Percentiles rank a stretch among this genome's conserved stretches.
phyloP scores from a whole-genome alignment of 2,797 vertebrate species.

The Melanotaenia pygmaea region DNA sequence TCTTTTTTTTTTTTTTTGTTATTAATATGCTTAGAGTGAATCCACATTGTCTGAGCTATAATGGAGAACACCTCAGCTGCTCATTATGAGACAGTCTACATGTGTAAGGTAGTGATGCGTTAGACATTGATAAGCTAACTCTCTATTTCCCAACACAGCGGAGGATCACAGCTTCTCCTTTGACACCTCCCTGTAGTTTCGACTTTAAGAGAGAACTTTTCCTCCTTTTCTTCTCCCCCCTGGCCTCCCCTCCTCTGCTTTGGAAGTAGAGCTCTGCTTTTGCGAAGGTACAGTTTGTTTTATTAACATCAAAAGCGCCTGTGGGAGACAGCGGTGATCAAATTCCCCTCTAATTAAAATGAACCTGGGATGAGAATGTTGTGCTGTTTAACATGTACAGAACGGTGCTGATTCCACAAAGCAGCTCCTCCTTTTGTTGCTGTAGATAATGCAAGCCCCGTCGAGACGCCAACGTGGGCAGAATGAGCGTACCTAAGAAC shows the following conservation, averaged over 20 bases:
- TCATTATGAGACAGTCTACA: conserved; percentile 51
- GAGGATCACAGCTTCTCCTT: conserved; percentile 60
- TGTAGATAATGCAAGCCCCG: conserved; percentile 67
- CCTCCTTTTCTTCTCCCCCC: neutral
- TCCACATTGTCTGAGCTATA: conserved; percentile 57
- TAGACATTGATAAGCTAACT: conserved; percentile 51
- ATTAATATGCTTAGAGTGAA: conserved; percentile 45
- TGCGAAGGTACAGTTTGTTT: conserved; percentile 79
- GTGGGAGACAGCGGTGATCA: conserved; percentile 80
- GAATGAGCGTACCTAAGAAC: conserved; percentile 69
- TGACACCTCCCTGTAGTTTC: conserved; percentile 65
- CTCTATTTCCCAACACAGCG: conserved; percentile 52
- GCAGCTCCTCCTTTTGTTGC: conserved; percentile 76
- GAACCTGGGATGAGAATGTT: conserved; percentile 74
- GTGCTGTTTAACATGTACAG: conserved; percentile 82
- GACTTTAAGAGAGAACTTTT: conserved; percentile 61
- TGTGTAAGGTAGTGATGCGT: conserved; percentile 40
- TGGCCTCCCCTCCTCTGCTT: conserved; percentile 34
- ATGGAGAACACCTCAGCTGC: conserved; percentile 51
- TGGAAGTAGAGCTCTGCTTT: conserved; percentile 48
- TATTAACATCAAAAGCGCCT: conserved; percentile 82
- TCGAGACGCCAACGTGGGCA: conserved; percentile 68
- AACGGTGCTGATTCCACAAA: conserved; percentile 73
- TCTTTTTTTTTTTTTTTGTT: conserved; percentile 50
- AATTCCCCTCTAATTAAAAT: conserved; percentile 84